Base-by-base conservation (phyloP, 2,113 vertebrate genomes). In the Ochotona princeps region DNA sequence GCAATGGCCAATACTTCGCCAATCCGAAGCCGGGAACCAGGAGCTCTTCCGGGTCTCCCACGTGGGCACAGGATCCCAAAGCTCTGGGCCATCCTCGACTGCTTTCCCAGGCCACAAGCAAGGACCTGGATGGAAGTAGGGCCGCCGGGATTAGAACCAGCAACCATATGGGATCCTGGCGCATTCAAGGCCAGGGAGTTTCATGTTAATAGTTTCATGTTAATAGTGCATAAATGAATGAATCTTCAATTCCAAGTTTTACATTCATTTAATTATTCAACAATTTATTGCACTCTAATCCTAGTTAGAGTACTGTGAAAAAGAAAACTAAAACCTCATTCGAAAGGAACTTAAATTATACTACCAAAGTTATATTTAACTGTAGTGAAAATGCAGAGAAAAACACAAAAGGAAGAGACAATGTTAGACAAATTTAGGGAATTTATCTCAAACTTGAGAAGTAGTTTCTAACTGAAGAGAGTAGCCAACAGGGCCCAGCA, bases 381-480 rank as follows among this genome's bases (percentile, higher is more conserved):
- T 80, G 38, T 23, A 72, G 28, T 26, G 21, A 92, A 90, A 87
- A 94, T 47, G 1, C 54, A 23, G 18, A 91, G 54, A 28, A 49
- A 85, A 81, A 83, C 74, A 80, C 30, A 83, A 84, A 72, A 92
- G 17, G 57, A 87, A 83, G 87, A 18, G 23, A 76, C 25, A 54
- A 72, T 70, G 75, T 72, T 21, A 89, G 12, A 70, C 4, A 87
- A 83, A 83, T 72, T 83, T 17, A 83, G 23, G 78, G 12, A 81
- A 85, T 61, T 89, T 51, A 92, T 38, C 32, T 85, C 38, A 44
- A 89, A 92, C 49, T 5, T 61, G 3, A 69, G 66, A 78, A 12
- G 72, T 44, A 44, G 38, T 44, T 44, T 44, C 38, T 44, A 44
- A 44, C 38, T 44, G 3, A 44, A 44, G 38, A 44, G 38, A 44